A percentile compares a stretch with the other conserved stretches of the same genome.
Evolutionary conservation across 2,113 vertebrate genomes (phyloP).

Genomic region (Gadus chalcogrammus): DNA sequence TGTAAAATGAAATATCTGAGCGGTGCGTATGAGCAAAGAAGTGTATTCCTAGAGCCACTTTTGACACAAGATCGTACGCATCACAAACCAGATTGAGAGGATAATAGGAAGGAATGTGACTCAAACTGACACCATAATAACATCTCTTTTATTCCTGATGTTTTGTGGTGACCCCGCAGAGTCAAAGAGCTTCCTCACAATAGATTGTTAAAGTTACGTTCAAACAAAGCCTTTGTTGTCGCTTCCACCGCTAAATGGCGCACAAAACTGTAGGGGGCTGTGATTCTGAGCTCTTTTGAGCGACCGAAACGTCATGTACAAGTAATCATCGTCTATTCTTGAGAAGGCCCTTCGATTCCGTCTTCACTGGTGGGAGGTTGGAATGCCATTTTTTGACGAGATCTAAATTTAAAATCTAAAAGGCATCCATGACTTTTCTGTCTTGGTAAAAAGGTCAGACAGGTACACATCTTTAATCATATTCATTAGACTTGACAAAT

Average conservation of each 20-base stretch:
- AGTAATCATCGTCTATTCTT: conserved; percentile 19
- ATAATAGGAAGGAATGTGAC: no score
- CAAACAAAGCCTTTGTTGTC: not conserved
- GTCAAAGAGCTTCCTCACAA: no score
- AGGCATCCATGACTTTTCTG: conserved; percentile 32
- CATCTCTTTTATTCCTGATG: not conserved
- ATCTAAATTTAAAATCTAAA: conserved; percentile 60
- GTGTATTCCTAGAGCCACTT: no score
- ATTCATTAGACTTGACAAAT: conserved; percentile 48
- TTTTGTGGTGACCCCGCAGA: no score
- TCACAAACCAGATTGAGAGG: no score
- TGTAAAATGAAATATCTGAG: no score
- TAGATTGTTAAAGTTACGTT: no score
- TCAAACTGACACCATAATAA: not conserved
- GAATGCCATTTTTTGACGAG: conserved; percentile 43
- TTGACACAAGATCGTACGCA: no score
- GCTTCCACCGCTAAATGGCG: no score
- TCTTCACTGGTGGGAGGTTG: conserved; percentile 26
- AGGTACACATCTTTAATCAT: conserved; percentile 29
- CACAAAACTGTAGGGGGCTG: conserved; percentile 13
- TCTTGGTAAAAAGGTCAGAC: conserved; percentile 31
- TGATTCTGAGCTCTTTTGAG: not conserved
- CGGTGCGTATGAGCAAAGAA: no score
- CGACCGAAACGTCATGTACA: not conserved
- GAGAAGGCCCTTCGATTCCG: conserved; percentile 54